Evolutionary conservation across 2,113 vertebrate genomes (phyloP), one percentile per base, ranked within the genome.

Genomic region (Pogonocichla stellata): DNA sequence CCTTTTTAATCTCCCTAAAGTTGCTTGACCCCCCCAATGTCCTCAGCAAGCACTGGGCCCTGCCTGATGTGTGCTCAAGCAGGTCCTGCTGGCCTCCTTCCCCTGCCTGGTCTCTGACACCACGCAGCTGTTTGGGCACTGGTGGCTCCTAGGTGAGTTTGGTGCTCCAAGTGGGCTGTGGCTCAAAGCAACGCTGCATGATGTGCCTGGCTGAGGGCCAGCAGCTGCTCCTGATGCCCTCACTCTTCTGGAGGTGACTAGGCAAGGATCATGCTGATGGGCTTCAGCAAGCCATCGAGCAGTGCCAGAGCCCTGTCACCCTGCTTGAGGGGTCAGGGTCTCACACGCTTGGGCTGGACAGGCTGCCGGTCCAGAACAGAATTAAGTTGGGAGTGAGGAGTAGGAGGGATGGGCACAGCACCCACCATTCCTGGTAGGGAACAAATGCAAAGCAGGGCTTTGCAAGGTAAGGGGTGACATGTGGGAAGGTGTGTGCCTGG

Each of bases 401-500:
- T 6, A 33, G 31, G 38, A 61, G 56, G n/a, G 31, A 26, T 31
- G 75, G 51, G 15, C 1, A 0, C 0, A 4, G 38, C 33, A 25
- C 24, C 8, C 43, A 24, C 19, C 33, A 74, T 54, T 42, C 43
- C 10, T 3, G 2, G 25, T 6, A 38, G 47, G 42, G 34, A 47
- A 42, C 20, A 33, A 2, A 2, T 12, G 18, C 23, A 47, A 66
- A 70, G 56, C 24, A 0, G 12, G 22, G 5, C 69, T 86, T 50
- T 73, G 36, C 43, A 19, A 66, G 23, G n/a, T 11, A 25, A 54
- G 43, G 45, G 3, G 1, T 19, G 58, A 82, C 34, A 38, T 0
- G 2, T 10, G 18, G 64, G 40, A 19, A 56, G 0, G 4, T 5
- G 34, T 2, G 3, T 80, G 58, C 50, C 58, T 0, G 0, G 14